Base-by-base conservation (phyloP, 2,888 invertebrate species). In the Tenthredo mesomela region DNA sequence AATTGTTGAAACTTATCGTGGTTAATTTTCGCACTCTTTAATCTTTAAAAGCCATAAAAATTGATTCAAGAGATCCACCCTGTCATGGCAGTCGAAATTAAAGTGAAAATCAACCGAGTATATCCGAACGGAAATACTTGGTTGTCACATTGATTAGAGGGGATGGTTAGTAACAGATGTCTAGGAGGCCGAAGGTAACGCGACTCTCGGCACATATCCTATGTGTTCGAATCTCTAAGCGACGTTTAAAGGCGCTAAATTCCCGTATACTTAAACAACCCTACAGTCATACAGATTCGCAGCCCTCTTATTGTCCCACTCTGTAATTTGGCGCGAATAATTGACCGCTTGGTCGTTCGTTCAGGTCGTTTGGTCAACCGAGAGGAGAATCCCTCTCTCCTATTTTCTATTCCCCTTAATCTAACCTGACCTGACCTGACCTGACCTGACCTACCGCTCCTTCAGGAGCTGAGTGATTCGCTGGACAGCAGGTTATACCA, bases 351-450 rank as follows among this genome's bases (percentile, higher is more conserved):
- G 21, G 54, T 54, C 77, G n/a, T 54, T n/a, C 54, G n/a, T 43
- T 54, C 29, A 7, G 54, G 50, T 77, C 50, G 77, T 77, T 61
- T 58, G 78, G 54, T 78, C 78, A 37, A 61, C 37, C 78, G 58
- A 78, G 67, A 47, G 43, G 15, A 40, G 61, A 47, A 25, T 18
- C 58, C 47, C 33, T 43, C 21, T 67, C 58, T 70, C 82, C 71
- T 21, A 54, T 12, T 70, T 58, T 33, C 40, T 80, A 54, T 77
- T 37, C 21, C 29, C 18, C 21, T 9, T 80, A 86, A 85, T 86
- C 70, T 82, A 84, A 83, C 86, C 85, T 80, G 86, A 86, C 86
- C 67, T 86, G 84, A 85, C 75, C 84, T 85, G 86, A 84, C 85
- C 82, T 85, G 84, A 85, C 75, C 84, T 85, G 86, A 84, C 85